These are phyloP conservation scores for Sicus ferrugineus DNA, from an alignment of 2,888 invertebrate genomes.

Conservation along the genomic window DNA sequence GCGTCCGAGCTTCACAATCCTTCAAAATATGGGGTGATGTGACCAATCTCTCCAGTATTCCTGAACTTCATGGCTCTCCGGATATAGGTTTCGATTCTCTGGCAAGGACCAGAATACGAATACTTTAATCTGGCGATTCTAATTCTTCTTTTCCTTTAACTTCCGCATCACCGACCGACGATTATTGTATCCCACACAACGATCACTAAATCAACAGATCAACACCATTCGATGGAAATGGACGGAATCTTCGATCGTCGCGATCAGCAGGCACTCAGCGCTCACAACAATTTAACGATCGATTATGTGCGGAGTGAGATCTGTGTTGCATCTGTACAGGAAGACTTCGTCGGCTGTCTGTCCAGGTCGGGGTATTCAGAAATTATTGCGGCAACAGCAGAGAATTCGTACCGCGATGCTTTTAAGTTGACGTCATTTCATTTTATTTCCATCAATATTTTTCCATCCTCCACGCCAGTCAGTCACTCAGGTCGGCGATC, in stretches of 20 bases:
- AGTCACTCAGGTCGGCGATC: constrained; percentile 1
- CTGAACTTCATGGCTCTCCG: too few relatives aligned
- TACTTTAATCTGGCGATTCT: too few relatives aligned
- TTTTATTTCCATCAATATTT: constrained; percentile 45
- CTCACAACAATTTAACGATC: constrained; percentile 1
- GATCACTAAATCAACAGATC: constrained; percentile 15
- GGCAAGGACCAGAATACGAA: too few relatives aligned
- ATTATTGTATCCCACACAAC: neutral
- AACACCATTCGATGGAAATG: constrained; percentile 6
- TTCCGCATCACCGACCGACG: too few relatives aligned
- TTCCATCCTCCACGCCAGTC: neutral
- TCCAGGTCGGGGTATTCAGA: neutral
- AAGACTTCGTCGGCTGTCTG: neutral
- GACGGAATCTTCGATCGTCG: neutral
- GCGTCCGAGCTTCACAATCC: too few relatives aligned
- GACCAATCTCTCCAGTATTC: too few relatives aligned
- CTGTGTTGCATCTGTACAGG: neutral
- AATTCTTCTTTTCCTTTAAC: too few relatives aligned
- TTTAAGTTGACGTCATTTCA: constrained; percentile 43
- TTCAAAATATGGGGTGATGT: too few relatives aligned
- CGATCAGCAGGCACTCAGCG: neutral
- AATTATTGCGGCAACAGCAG: constrained; percentile 18
- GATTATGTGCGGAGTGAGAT: neutral
- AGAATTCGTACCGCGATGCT: constrained; percentile 40
- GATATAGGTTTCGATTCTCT: too few relatives aligned